Conservation (phyloP, 2,113 vertebrate genomes). For the Ictidomys tridecemlineatus region DNA sequence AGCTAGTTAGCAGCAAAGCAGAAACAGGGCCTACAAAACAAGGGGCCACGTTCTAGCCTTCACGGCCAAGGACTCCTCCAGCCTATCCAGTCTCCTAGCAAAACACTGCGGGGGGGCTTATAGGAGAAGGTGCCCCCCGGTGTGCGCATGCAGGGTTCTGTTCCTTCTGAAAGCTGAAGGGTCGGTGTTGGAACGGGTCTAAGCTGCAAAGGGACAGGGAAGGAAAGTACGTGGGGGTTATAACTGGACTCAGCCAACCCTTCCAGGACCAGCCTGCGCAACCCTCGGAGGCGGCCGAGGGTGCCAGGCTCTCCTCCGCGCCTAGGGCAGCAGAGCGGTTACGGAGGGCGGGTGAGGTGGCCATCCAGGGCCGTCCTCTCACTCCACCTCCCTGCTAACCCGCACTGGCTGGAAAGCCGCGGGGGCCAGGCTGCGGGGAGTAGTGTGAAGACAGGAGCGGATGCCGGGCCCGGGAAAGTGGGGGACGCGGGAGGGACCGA, state of each 20-base stretch:
- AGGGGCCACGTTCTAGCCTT: neutral
- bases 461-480: neutral
- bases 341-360: neutral
- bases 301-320: neutral
- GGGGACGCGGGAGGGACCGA: neutral
- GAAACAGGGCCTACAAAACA: constrained; percentile 20
- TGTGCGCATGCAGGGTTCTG: neutral
- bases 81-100: neutral
- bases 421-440: constrained; percentile 72
- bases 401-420: constrained; percentile 77
- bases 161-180: constrained; percentile 1
- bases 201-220: neutral
- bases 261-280: constrained; percentile 25
- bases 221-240: constrained; percentile 49
- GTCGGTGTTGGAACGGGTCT: neutral
- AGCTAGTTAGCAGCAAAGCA: neutral
- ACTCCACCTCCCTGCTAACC: neutral
- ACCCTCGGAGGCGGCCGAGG: neutral
- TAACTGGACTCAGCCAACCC: constrained; percentile 59
- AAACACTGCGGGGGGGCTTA: neutral
- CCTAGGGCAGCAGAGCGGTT: constrained; percentile 19
- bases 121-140: neutral
- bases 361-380: neutral
- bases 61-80: neutral
- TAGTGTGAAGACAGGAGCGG: neutral